phyloP scores from a whole-genome alignment of 2,888 invertebrate genomes.

The Sepioteuthis lessoniana region DNA sequence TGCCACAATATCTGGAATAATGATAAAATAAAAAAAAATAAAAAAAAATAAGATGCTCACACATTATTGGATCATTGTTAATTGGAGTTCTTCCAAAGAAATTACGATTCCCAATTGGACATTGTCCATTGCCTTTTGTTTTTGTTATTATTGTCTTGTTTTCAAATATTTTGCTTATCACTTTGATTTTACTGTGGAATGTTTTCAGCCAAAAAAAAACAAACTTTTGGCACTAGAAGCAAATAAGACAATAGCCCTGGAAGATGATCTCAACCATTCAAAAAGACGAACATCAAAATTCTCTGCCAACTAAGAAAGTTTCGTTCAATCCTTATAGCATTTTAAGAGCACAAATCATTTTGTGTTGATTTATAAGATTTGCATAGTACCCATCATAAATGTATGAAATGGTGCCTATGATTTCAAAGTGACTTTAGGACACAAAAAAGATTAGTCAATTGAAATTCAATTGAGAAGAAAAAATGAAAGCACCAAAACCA shows the following conservation, averaged over 20 bases:
- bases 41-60: not conserved
- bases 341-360: too few species aligned
- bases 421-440: too few species aligned
- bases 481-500: too few species aligned
- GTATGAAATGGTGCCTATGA: too few species aligned
- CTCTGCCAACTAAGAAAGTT: too few species aligned
- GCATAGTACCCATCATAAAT: too few species aligned
- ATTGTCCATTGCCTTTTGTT: not conserved
- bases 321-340: too few species aligned
- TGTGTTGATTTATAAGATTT: too few species aligned
- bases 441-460: too few species aligned
- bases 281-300: too few species aligned
- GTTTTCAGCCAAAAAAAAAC: not conserved
- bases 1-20: not conserved
- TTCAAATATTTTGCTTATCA: not conserved
- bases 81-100: not conserved
- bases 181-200: constrained; percentile 2
- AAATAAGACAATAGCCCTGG: not conserved
- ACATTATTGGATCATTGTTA: not conserved
- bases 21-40: not conserved
- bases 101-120: not conserved
- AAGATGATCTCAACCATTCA: too few species aligned
- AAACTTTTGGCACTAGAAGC: not conserved
- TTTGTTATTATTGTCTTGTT: not conserved
- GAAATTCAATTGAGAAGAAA: too few species aligned